Evolutionary conservation across 2,797 vertebrate species (phyloP), one percentile per base, ranked within the genome.

Genomic region (Anguilla pacifica): DNA sequence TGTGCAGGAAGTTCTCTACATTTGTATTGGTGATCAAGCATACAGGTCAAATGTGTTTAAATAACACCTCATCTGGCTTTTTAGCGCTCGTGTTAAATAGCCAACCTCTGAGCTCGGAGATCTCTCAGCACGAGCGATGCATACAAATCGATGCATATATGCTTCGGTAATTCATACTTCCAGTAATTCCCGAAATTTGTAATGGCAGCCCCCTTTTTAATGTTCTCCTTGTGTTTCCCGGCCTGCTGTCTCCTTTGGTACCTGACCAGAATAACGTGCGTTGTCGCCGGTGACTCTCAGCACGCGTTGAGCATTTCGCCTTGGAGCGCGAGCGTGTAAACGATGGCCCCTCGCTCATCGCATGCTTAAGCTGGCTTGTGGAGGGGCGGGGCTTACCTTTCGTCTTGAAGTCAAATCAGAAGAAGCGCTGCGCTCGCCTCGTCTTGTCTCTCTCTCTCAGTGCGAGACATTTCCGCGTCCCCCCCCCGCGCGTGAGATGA

Each of bases 401-500:
- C 2, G 59, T 43, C 59, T 79, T 84, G 43, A 70, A 49, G 74
- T 72, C 15, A 70, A 84, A 43, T 70, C 35, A 35, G 70, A 53
- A 46, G 61, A 88, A 57, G 72, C 53, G 61, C 25, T 86, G 46
- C 46, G 35, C 35, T 70, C 25, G 17, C 84, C 28, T 59, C 31
- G 5, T 79, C 35, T 35, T 1, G 35, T 31, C 31, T 35, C 17
- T 46, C 64, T 86, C 57, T 84, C 57, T 87, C 84, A 67, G 55
- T 85, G 87, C 87, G 70, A 84, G 64, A 72, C 61, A 51, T 86
- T 59, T 85, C 70, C 85, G 53, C 89, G 67, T 85, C 84, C 91
- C 92, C 91, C 90, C 91, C 53, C 89, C 11, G 49, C 9, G 35
- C 35, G 35, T 35, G 35, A 86, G 91, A 95, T 96, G 91, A 96